Percentiles rank a stretch among this genome's conserved stretches.
These are phyloP conservation scores for Lophotis ruficrista DNA, from an alignment of 2,113 vertebrate species.

Conservation along the genomic window DNA sequence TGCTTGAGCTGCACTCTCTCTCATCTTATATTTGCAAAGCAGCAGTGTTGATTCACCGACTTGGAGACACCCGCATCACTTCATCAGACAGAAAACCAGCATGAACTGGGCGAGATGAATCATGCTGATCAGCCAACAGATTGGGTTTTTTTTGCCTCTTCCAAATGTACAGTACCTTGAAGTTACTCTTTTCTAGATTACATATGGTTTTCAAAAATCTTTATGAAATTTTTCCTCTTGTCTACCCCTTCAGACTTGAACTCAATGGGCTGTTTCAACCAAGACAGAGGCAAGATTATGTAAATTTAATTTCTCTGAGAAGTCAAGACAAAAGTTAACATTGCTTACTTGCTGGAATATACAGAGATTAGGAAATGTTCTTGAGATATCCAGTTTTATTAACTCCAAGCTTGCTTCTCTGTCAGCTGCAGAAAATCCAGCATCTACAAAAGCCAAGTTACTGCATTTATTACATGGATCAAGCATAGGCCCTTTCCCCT, in stretches of 20 bases:
- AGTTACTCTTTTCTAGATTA: background rate
- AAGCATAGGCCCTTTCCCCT: rapidly evolving
- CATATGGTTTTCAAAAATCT: background rate
- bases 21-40: background rate
- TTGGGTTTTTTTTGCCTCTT: background rate
- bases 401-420: slow-evolving; percentile 94
- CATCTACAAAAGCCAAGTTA: slow-evolving; percentile 73
- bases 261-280: background rate
- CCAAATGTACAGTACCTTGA: background rate
- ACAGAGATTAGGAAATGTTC: slow-evolving; percentile 93
- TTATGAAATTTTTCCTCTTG: background rate
- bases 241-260: background rate
- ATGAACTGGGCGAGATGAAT: background rate
- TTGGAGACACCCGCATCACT: background rate
- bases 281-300: background rate
- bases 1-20: background rate
- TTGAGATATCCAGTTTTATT: slow-evolving; percentile 97
- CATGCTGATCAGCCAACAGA: background rate
- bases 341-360: slow-evolving; percentile 93
- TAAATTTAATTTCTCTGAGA: background rate
- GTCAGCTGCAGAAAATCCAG: slow-evolving; percentile 85
- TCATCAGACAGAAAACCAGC: background rate
- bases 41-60: background rate
- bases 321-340: background rate
- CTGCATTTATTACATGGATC: background rate